Evolutionary conservation across 2,888 invertebrate genomes (phyloP).

Genomic region (Willowsia nigromaculata): DNA sequence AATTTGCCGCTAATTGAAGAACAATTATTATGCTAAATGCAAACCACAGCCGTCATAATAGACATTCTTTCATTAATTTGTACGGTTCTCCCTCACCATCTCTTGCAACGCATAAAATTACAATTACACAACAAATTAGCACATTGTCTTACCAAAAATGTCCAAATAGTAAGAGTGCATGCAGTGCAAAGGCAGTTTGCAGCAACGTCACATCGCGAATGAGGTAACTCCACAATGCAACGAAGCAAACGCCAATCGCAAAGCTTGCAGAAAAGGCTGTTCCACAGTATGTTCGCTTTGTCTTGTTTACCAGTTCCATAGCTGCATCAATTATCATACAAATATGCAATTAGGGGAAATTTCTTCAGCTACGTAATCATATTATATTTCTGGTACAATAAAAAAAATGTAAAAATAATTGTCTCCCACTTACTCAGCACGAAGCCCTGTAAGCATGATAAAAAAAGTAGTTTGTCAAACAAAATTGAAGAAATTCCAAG

Average conservation of each 20-base stretch:
- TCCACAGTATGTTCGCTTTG: conserved; percentile 89
- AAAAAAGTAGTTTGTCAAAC: background rate
- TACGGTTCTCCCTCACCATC: background rate
- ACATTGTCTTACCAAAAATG: conserved; percentile 84
- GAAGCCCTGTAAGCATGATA: conserved; percentile 80
- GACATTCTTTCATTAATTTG: too few species aligned
- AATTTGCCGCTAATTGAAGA: background rate
- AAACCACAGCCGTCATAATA: too few species aligned
- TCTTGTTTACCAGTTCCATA: conserved; percentile 91
- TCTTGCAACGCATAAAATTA: background rate
- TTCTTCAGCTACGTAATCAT: background rate
- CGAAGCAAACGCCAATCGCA: conserved; percentile 89
- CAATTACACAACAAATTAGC: conserved; percentile 7
- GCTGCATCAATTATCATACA: conserved; percentile 80
- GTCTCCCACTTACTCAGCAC: conserved; percentile 80
- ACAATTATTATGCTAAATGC: background rate
- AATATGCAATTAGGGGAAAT: background rate
- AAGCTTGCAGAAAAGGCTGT: conserved; percentile 89
- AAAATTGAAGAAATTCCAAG: background rate
- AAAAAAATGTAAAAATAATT: background rate
- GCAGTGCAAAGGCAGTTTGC: conserved; percentile 89
- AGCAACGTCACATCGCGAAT: conserved; percentile 87
- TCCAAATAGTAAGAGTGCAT: conserved; percentile 86
- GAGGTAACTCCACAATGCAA: conserved; percentile 90
- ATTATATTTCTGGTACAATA: background rate